phyloP scores from a whole-genome alignment of 2,888 invertebrate genomes.

The Melipona bicolor region DNA sequence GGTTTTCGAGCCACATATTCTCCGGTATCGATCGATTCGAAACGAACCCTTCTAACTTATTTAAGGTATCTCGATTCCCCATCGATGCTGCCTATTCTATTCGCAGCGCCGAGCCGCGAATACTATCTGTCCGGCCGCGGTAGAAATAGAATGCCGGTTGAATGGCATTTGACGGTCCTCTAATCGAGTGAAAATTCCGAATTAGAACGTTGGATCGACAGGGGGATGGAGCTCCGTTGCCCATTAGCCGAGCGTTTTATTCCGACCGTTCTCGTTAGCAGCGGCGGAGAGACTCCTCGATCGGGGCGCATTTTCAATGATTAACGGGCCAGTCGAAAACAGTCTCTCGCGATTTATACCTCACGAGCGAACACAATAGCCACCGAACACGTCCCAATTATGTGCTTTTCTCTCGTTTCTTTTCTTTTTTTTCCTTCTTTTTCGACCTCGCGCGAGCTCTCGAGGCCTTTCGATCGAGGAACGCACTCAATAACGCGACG shows the following conservation, averaged over 20 bases:
- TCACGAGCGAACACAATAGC: not conserved
- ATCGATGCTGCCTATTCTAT: constrained; percentile 64
- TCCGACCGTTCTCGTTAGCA: constrained; percentile 22
- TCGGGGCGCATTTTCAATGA: constrained; percentile 17
- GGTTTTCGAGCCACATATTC: constrained; percentile 18
- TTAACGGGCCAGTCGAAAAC: constrained; percentile 24
- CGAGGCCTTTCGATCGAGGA: too few species aligned
- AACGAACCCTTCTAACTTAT: constrained; percentile 71
- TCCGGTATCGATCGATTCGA: constrained; percentile 52
- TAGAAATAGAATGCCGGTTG: constrained; percentile 56
- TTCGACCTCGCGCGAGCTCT: too few species aligned
- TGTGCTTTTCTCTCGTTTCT: too few species aligned
- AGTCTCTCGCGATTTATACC: constrained; percentile 4
- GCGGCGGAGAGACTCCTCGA: not conserved
- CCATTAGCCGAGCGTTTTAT: constrained; percentile 42
- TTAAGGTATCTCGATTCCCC: constrained; percentile 67
- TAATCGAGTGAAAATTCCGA: constrained; percentile 52
- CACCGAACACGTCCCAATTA: too few species aligned
- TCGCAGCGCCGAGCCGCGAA: constrained; percentile 57
- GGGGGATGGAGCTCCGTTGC: not conserved
- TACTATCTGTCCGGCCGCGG: constrained; percentile 47
- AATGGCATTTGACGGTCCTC: constrained; percentile 57
- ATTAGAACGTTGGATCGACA: constrained; percentile 45
- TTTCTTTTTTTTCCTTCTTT: too few species aligned
- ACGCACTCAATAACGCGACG: too few species aligned